Base-by-base conservation (phyloP, 2,888 invertebrate genomes). In the Spialia ferax region DNA sequence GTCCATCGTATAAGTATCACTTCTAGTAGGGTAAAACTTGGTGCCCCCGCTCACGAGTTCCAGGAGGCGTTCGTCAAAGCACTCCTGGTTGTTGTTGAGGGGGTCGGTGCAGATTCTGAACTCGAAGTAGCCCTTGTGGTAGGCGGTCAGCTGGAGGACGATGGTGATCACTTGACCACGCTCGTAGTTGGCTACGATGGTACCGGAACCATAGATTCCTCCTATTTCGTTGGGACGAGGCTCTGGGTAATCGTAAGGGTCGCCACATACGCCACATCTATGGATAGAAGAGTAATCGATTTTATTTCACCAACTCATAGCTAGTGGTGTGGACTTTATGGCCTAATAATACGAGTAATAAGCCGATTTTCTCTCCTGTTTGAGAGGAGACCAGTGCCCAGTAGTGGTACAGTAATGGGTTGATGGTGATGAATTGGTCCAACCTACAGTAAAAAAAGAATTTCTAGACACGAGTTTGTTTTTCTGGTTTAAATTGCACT, bases 71-170 rank as follows among this genome's bases (percentile, higher is more conserved):
- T 95, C 88, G 80, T 97, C 96, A 71, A 98, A 94, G 79, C 98
- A 98, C 0, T 95, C 94, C 79, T 98, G 97, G 0, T 94, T 93
- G 52, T 95, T 95, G 60, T 94, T 95, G 69, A 91, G 89, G n/a
- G 95, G 95, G 80, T 97, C 95, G 0, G 96, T 95, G 80, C 98
- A 98, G 15, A 97, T 82, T 52, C 96, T 95, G 85, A 98, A 97
- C 83, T 97, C 96, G 88, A 98, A 98, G 88, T 95, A 97, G 13
- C 98, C 98, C 78, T 94, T 94, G 86, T 98, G 98, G 81, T 96
- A 97, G 29, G 97, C 97, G 0, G 97, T 97, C 45, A 98, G 84
- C 79, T 97, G 96, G 0, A 98, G 95, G 13, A 95, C 95, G 48
- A 96, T 94, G 15, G 95, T 95, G 70, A 98, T 95, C 59, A 95